These are phyloP conservation scores for Recurvirostra avosetta DNA, from an alignment of 2,113 vertebrate species.

Conservation along the genomic window DNA sequence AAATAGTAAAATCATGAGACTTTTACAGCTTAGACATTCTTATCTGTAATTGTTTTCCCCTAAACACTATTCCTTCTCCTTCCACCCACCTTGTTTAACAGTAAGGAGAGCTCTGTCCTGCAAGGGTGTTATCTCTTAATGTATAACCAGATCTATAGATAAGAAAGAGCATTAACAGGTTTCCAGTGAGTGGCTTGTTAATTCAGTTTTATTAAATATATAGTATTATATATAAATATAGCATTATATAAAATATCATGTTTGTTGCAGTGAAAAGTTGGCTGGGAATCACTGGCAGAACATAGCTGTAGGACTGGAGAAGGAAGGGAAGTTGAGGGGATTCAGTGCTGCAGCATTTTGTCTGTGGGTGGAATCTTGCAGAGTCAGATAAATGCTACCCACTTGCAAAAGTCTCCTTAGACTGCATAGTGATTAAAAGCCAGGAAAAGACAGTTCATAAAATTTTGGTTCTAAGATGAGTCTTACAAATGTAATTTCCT, in stretches of 20 bases:
- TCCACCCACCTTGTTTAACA: neutral
- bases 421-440: neutral
- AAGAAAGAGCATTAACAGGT: neutral
- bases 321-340: neutral
- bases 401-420: neutral
- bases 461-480: neutral
- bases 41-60: neutral
- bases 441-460: neutral
- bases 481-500: neutral
- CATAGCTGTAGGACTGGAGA: neutral
- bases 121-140: neutral
- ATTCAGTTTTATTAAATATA: neutral
- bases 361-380: neutral
- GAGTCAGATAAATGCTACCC: neutral
- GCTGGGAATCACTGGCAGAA: neutral
- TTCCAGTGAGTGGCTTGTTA: neutral
- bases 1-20: neutral
- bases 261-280: neutral
- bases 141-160: neutral
- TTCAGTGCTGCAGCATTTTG: neutral
- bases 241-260: neutral
- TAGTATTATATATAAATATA: neutral
- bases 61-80: neutral
- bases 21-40: neutral
- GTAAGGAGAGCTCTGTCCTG: neutral